Conservation (phyloP, 2,888 invertebrate species). For the Hydrotaea cyrtoneurina region DNA sequence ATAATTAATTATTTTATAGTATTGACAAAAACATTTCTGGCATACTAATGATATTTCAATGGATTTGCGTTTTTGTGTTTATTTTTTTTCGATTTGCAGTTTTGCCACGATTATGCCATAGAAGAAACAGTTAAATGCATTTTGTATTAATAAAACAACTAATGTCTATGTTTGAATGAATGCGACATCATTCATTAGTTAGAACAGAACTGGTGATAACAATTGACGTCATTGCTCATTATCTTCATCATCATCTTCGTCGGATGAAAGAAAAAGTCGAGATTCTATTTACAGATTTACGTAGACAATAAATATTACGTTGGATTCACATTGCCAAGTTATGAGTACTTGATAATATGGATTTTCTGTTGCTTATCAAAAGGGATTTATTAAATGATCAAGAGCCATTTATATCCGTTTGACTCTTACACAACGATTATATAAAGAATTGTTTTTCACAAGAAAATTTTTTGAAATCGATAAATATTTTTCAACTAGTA, state of each 20-base stretch:
- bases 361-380: too few relatives aligned
- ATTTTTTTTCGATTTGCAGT: conserved; percentile 42
- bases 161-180: background rate
- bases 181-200: background rate
- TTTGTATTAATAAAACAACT: background rate
- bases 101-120: background rate
- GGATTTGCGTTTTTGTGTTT: background rate
- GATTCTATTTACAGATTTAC: too few relatives aligned
- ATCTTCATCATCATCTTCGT: background rate
- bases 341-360: too few relatives aligned
- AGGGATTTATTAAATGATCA: too few relatives aligned
- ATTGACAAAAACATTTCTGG: conserved; percentile 35
- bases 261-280: background rate
- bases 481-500: too few relatives aligned
- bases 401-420: too few relatives aligned
- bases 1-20: conserved; percentile 45
- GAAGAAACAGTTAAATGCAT: conserved; percentile 4
- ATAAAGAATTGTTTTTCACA: too few relatives aligned
- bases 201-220: background rate
- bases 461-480: too few relatives aligned
- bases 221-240: background rate
- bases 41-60: conserved; percentile 58
- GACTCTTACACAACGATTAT: too few relatives aligned
- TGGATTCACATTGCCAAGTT: too few relatives aligned
- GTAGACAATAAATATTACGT: too few relatives aligned